Percentiles rank a stretch among this genome's conserved stretches.
phyloP scores from a whole-genome alignment of 2,888 invertebrate species.

The Trachelus tabidus region DNA sequence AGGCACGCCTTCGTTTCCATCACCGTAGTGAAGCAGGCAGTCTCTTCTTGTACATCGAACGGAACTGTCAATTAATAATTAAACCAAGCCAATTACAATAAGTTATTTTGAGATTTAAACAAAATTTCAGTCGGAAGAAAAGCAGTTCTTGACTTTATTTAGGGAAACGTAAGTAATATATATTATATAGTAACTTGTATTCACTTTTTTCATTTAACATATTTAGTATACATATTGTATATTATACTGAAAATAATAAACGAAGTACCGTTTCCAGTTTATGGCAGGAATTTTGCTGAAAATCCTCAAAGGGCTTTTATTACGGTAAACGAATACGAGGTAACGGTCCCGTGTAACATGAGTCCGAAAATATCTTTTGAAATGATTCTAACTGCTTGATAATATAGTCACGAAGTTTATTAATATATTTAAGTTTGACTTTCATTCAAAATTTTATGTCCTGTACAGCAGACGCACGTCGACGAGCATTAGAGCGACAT shows the following conservation, averaged over 20 bases:
- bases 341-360: neutral
- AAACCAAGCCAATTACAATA: neutral
- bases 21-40: neutral
- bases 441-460: neutral
- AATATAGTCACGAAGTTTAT: neutral
- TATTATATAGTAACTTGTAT: neutral
- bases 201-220: neutral
- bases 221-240: neutral
- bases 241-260: neutral
- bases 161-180: neutral
- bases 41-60: neutral
- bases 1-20: conserved; percentile 18
- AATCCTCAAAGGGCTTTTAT: neutral
- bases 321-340: neutral
- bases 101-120: neutral
- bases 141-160: neutral
- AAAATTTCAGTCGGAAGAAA: neutral
- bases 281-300: neutral
- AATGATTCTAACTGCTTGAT: neutral
- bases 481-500: neutral
- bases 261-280: neutral
- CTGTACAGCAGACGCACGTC: neutral
- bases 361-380: neutral
- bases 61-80: neutral
- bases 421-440: neutral